A percentile compares a stretch with the other conserved stretches of the same genome.
These are phyloP conservation scores for Apodemia duryi DNA, from an alignment of 2,888 invertebrate species.

Conservation along the genomic window DNA sequence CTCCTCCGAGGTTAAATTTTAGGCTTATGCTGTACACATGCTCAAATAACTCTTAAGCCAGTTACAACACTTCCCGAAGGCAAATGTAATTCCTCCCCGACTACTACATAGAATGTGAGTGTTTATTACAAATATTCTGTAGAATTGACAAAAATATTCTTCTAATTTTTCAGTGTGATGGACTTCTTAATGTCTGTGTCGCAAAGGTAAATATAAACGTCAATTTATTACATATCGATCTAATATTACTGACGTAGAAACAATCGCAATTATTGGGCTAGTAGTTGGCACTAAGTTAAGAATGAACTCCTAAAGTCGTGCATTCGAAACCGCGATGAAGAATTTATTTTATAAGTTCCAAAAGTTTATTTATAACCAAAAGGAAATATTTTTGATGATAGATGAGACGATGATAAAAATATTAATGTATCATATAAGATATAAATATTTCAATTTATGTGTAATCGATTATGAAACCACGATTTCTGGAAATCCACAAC, in stretches of 20 bases:
- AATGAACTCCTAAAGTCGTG: not conserved
- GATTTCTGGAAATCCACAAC: too few relatives aligned
- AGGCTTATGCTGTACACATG: too few relatives aligned
- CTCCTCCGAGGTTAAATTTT: too few relatives aligned
- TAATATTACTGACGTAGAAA: too few relatives aligned
- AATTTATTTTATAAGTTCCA: not conserved
- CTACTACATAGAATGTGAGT: not conserved
- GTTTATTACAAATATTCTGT: not conserved
- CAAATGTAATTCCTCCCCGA: too few relatives aligned
- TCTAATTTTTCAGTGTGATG: slow-evolving; percentile 27
- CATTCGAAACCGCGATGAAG: not conserved
- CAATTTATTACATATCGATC: not conserved
- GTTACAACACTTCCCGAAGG: too few relatives aligned
- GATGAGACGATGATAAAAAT: too few relatives aligned
- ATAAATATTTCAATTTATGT: too few relatives aligned
- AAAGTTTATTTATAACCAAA: not conserved
- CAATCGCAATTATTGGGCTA: too few relatives aligned
- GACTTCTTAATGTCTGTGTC: slow-evolving; percentile 35
- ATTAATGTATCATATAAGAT: too few relatives aligned
- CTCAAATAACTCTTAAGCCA: too few relatives aligned
- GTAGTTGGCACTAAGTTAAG: not conserved
- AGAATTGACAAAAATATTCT: not conserved
- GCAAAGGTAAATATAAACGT: slow-evolving; percentile 32
- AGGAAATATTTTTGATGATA: not conserved
- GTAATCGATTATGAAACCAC: too few relatives aligned